A percentile compares a stretch with the other conserved stretches of the same genome.
These are phyloP conservation scores for Leptinotarsa juncta DNA, from an alignment of 2,888 invertebrate species.

Conservation along the genomic window DNA sequence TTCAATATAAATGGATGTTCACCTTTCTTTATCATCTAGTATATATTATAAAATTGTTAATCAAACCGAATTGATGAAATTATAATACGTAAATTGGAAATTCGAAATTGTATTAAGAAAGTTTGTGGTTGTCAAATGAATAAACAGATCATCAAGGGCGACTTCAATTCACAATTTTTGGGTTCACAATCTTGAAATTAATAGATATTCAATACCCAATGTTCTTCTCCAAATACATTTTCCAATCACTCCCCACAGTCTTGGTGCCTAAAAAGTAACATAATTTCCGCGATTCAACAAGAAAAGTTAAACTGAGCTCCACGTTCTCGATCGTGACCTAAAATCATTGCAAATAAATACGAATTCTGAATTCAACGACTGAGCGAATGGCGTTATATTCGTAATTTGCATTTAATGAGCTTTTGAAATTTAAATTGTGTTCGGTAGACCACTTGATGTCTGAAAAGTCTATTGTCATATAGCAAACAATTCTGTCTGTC, in stretches of 20 bases:
- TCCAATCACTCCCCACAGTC: neutral
- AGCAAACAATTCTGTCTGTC: slow-evolving; percentile 32
- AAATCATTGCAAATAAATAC: neutral
- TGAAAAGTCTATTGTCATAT: slow-evolving; percentile 24
- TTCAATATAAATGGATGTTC: too few species aligned
- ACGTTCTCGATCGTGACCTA: neutral
- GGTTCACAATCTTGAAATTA: too few species aligned
- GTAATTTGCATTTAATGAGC: slow-evolving; percentile 57
- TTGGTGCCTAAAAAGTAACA: neutral
- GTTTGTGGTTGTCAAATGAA: too few species aligned
- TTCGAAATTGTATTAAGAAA: too few species aligned
- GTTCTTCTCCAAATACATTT: too few species aligned
- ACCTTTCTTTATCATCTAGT: too few species aligned
- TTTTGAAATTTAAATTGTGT: slow-evolving; percentile 56
- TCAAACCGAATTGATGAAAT: too few species aligned
- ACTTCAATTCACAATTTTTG: too few species aligned
- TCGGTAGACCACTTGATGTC: slow-evolving; percentile 27
- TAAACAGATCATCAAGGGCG: too few species aligned
- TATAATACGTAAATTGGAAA: too few species aligned
- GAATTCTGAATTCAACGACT: slow-evolving; percentile 11
- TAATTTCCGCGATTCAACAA: neutral
- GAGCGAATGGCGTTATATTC: slow-evolving; percentile 31
- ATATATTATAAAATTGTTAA: too few species aligned
- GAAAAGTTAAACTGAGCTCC: neutral
- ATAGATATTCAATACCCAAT: too few species aligned